Percentiles rank a stretch among this genome's conserved stretches.
Conservation (phyloP, 1,140 invertebrate species). For the Halyomorpha halys region DNA sequence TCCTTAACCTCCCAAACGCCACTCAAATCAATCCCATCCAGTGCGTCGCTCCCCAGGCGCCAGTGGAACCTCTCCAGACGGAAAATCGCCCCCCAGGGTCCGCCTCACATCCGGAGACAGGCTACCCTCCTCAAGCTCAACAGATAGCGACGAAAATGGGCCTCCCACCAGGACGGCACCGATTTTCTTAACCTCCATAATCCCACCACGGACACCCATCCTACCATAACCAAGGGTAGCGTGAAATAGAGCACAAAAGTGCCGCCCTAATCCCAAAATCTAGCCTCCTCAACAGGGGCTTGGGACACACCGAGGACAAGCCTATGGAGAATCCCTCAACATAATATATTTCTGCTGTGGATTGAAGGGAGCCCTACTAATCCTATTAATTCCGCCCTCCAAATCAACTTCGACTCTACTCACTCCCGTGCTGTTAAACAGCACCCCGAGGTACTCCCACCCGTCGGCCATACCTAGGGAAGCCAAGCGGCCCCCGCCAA, state of each 20-base stretch:
- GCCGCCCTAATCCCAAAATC: neutral
- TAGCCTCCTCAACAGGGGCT: neutral
- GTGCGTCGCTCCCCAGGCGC: no score
- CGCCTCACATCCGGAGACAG: no score
- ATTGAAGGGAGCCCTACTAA: neutral
- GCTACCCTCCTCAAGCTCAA: neutral
- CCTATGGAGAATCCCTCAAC: neutral
- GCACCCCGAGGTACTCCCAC: neutral
- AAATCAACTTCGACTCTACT: neutral
- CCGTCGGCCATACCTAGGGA: neutral
- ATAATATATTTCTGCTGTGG: neutral
- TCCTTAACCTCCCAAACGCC: no score
- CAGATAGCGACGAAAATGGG: neutral
- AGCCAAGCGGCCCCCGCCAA: neutral
- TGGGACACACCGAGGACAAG: neutral
- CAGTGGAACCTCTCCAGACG: neutral
- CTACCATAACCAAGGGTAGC: conserved; percentile 21
- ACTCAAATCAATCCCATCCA: no score
- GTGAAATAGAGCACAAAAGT: conserved; percentile 28
- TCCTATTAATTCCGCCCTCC: no score
- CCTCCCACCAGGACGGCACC: neutral
- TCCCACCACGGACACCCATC: conserved; percentile 4
- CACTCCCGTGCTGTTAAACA: neutral
- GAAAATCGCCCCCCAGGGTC: neutral
- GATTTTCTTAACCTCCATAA: no score